These are phyloP conservation scores for Pungitius pungitius DNA, from an alignment of 2,113 vertebrate genomes.

Conservation along the genomic window DNA sequence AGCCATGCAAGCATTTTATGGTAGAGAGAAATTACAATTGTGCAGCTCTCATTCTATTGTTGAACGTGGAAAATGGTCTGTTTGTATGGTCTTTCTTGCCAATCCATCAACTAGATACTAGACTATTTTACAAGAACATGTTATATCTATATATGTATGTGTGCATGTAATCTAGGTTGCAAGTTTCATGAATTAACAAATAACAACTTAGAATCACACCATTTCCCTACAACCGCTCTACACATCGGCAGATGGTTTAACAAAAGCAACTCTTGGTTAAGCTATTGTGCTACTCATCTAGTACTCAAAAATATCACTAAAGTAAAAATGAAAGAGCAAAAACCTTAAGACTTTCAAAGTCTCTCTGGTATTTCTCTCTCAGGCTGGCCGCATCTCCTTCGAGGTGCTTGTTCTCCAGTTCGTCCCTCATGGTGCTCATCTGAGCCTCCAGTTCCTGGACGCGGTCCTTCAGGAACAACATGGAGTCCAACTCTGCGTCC, in stretches of 20 bases:
- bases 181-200: background rate
- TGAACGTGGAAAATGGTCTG: slow-evolving; percentile 53
- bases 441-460: slow-evolving; percentile 93
- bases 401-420: slow-evolving; percentile 90
- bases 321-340: slow-evolving; percentile 68
- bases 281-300: slow-evolving; percentile 33
- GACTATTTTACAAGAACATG: background rate
- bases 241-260: slow-evolving; percentile 23
- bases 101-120: background rate
- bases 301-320: slow-evolving; percentile 25
- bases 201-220: slow-evolving; percentile 32
- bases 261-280: slow-evolving; percentile 21
- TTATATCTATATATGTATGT: background rate
- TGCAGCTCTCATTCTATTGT: no score
- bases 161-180: background rate
- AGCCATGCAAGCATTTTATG: slow-evolving; percentile 54
- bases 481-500: slow-evolving; percentile 75
- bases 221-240: slow-evolving; percentile 51
- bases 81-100: slow-evolving; percentile 5
- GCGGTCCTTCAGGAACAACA: slow-evolving; percentile 85
- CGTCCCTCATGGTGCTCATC: slow-evolving; percentile 90
- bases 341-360: slow-evolving; percentile 99
- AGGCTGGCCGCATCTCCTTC: slow-evolving; percentile 85
- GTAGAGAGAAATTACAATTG: no score
- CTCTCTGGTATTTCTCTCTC: slow-evolving; percentile 95